phyloP scores from a whole-genome alignment of 2,797 vertebrate species.

The Enteromius treurensis region DNA sequence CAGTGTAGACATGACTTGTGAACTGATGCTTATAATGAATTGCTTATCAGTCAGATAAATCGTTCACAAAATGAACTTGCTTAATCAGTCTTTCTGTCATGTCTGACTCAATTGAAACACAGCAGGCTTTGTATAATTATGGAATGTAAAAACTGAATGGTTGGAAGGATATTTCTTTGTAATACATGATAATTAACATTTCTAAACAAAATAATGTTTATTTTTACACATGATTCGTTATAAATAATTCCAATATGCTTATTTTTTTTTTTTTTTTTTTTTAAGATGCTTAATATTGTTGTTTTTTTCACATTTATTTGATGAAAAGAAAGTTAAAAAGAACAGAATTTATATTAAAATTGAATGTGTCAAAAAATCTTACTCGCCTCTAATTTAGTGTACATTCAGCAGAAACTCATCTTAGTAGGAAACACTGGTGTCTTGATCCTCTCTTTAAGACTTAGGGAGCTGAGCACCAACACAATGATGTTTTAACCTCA shows the following conservation, averaged over 20 bases:
- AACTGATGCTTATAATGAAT: not conserved
- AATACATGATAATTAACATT: not conserved
- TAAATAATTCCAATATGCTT: not conserved
- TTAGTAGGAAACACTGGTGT: not conserved
- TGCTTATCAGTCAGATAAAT: not conserved
- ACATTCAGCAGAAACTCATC: not conserved
- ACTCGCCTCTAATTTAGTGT: not conserved
- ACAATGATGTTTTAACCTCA: conserved; percentile 40
- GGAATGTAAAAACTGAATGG: not conserved
- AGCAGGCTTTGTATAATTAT: not conserved
- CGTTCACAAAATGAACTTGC: not conserved
- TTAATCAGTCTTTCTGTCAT: not conserved
- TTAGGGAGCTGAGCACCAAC: not conserved
- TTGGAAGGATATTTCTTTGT: not conserved
- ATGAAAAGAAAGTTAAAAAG: not conserved
- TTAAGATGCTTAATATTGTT: not conserved
- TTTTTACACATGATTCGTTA: not conserved
- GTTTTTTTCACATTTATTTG: not conserved
- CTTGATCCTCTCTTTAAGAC: not conserved
- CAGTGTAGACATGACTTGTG: not conserved
- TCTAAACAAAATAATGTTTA: no score
- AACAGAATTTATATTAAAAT: not conserved
- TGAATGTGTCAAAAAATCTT: not conserved
- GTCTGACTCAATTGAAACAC: not conserved
- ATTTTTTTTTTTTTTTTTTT: not conserved